phyloP scores from a whole-genome alignment of 1,140 invertebrate genomes.

The Chironomus tepperi region DNA sequence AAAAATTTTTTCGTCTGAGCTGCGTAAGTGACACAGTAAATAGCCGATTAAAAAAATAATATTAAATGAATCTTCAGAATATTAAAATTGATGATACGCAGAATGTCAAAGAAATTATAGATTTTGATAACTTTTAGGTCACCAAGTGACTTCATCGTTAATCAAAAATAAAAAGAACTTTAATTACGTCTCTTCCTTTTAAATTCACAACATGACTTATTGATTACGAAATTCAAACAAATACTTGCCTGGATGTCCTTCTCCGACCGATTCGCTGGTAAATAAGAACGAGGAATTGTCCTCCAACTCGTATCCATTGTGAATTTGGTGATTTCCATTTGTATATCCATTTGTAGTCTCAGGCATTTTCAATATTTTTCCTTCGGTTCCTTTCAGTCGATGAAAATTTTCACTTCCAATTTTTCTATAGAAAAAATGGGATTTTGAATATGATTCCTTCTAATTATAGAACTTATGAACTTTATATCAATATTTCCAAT shows the following conservation, averaged over 20 bases:
- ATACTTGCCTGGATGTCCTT: constrained; percentile 89
- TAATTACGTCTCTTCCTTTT: neutral
- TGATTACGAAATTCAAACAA: constrained; percentile 13
- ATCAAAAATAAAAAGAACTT: neutral
- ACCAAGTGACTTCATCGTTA: neutral
- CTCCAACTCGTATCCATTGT: constrained; percentile 55
- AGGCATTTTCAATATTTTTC: constrained; percentile 48
- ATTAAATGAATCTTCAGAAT: too few relatives aligned
- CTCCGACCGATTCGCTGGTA: constrained; percentile 97
- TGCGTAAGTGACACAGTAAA: too few relatives aligned
- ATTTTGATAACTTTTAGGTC: neutral
- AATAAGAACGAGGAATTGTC: constrained; percentile 89
- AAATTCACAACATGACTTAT: too few relatives aligned
- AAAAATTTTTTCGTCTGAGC: too few relatives aligned
- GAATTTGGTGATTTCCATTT: constrained; percentile 58
- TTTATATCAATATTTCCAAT: constrained; percentile 3
- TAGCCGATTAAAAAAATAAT: too few relatives aligned
- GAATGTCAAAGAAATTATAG: neutral
- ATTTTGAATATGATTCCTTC: neutral
- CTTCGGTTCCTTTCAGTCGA: neutral
- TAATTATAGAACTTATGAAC: constrained; percentile 7
- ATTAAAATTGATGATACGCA: neutral
- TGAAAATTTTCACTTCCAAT: neutral
- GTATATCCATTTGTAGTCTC: constrained; percentile 68
- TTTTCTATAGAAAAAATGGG: neutral